These are phyloP conservation scores for Calosoma granatense DNA, from an alignment of 1,140 invertebrate genomes.

Conservation along the genomic window DNA sequence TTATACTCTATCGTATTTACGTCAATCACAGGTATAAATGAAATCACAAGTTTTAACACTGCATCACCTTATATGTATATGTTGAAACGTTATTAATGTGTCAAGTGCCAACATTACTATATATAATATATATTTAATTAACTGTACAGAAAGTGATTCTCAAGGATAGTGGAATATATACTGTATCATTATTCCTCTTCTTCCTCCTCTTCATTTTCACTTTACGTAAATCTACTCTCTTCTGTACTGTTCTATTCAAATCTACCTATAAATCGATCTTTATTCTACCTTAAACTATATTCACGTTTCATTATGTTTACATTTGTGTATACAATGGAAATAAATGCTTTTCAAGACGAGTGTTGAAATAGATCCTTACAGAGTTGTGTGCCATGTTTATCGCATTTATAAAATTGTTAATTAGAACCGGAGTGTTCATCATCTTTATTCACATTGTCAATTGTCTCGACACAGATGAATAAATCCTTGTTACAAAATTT, in stretches of 20 bases:
- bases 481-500: not conserved
- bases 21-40: not conserved
- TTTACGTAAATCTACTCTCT: no score
- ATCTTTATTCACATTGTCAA: not conserved
- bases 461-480: not conserved
- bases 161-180: not conserved
- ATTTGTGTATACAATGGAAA: not conserved
- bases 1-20: not conserved
- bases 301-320: not conserved
- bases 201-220: no score
- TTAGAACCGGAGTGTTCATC: not conserved
- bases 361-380: not conserved
- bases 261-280: no score
- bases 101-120: not conserved
- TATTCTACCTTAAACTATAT: not conserved
- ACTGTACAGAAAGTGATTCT: not conserved
- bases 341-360: not conserved
- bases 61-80: not conserved
- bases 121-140: no score
- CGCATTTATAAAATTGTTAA: not conserved
- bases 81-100: not conserved
- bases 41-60: not conserved
- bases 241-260: no score
- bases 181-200: no score
- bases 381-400: not conserved